A percentile compares a stretch with the other conserved stretches of the same genome.
These are phyloP conservation scores for Anabas testudineus DNA, from an alignment of 2,797 vertebrate genomes.

Conservation along the genomic window DNA sequence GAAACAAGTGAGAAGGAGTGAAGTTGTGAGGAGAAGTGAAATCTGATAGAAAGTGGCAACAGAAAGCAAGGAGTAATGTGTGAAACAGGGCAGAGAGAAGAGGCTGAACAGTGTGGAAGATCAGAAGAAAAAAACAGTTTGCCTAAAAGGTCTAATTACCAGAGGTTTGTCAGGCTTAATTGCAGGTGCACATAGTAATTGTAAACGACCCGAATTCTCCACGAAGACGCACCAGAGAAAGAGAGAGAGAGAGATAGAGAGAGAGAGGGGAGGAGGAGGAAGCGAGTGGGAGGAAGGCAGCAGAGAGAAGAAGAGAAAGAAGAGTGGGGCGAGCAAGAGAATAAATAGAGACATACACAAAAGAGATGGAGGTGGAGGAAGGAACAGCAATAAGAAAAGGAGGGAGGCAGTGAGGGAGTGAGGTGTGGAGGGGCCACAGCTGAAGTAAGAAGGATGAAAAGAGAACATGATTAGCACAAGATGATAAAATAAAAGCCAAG, in stretches of 20 bases:
- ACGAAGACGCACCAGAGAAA: conserved; percentile 61
- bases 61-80: conserved; percentile 21
- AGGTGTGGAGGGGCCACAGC: conserved; percentile 52
- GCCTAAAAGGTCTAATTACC: conserved; percentile 82
- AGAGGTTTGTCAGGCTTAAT: conserved; percentile 85
- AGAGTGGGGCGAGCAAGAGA: conserved; percentile 72
- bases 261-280: conserved; percentile 66
- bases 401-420: conserved; percentile 47
- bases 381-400: conserved; percentile 75
- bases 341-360: conserved; percentile 82
- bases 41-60: conserved; percentile 6
- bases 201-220: conserved; percentile 79
- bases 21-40: conserved; percentile 26
- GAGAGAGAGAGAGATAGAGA: conserved; percentile 28
- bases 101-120: conserved; percentile 24
- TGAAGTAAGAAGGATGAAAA: conserved; percentile 66
- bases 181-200: conserved; percentile 85
- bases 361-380: conserved; percentile 81
- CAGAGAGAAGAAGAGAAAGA: conserved; percentile 64
- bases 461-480: conserved; percentile 65
- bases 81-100: conserved; percentile 25
- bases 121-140: conserved; percentile 61
- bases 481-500: conserved; percentile 51
- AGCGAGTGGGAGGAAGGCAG: conserved; percentile 72
- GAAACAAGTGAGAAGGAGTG: conserved; percentile 13